Evolutionary conservation across 2,797 vertebrate genomes (phyloP).

Genomic region (Synanceia verrucosa): DNA sequence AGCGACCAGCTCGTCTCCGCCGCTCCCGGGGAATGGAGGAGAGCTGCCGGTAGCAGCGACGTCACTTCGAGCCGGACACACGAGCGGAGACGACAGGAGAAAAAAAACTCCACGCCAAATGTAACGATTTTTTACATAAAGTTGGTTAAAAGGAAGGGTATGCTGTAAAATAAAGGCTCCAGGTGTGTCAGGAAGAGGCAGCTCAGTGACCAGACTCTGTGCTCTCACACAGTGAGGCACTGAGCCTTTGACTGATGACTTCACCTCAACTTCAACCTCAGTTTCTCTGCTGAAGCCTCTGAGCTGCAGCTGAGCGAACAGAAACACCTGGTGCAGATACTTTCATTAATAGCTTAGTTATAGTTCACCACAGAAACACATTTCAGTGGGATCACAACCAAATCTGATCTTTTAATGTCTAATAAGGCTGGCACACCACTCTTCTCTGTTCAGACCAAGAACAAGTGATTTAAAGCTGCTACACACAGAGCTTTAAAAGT

Average conservation of each 20-base stretch:
- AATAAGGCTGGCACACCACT: not conserved
- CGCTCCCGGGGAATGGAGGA: slow-evolving; percentile 66
- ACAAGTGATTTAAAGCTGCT: not conserved
- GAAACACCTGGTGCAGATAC: not conserved
- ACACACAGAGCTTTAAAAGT: not conserved
- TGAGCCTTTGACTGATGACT: slow-evolving; percentile 42
- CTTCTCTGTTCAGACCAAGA: not conserved
- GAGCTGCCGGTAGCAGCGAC: slow-evolving; percentile 50
- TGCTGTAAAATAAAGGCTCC: slow-evolving; percentile 3
- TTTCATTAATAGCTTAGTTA: not conserved
- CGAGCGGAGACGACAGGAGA: slow-evolving; percentile 14
- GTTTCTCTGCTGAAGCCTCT: slow-evolving; percentile 31
- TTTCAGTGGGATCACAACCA: not conserved
- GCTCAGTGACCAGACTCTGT: slow-evolving; percentile 37
- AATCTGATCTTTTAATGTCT: not conserved
- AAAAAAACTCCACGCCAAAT: slow-evolving; percentile 1
- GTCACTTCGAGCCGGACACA: slow-evolving; percentile 37
- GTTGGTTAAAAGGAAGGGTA: not conserved
- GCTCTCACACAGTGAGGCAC: slow-evolving; percentile 62
- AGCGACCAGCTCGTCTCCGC: slow-evolving; percentile 65
- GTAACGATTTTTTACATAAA: not conserved
- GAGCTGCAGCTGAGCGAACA: slow-evolving; percentile 20
- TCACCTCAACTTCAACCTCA: slow-evolving; percentile 63
- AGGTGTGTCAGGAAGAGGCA: slow-evolving; percentile 11
- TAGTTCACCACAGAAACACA: not conserved